A percentile compares a stretch with the other conserved stretches of the same genome.
Evolutionary conservation across 2,113 vertebrate species (phyloP).

Genomic region (Sebastes fasciatus): DNA sequence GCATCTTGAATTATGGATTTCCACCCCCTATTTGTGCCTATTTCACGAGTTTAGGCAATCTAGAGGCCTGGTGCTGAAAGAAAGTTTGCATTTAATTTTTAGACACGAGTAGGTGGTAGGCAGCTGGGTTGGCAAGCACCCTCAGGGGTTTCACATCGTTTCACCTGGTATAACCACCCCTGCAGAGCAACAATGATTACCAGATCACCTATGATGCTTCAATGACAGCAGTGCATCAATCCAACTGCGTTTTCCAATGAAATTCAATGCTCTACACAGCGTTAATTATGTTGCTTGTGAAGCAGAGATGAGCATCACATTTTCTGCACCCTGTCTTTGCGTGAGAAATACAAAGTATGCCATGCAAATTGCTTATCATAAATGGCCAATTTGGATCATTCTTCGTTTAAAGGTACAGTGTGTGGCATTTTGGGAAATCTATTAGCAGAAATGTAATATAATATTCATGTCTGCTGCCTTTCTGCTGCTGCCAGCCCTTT

Average conservation of each 20-base stretch:
- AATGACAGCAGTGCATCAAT: constrained; percentile 35
- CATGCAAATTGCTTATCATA: no score
- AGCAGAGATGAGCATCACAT: neutral
- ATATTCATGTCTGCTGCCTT: no score
- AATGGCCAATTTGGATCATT: no score
- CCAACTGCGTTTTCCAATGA: neutral
- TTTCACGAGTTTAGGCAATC: constrained; percentile 24
- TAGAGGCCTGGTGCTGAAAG: constrained; percentile 18
- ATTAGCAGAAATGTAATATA: no score
- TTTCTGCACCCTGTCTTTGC: no score
- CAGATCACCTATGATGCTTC: constrained; percentile 32
- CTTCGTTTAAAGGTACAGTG: no score
- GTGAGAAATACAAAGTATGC: no score
- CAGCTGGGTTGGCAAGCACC: constrained; percentile 7
- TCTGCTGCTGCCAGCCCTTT: no score
- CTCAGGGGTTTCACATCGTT: constrained; percentile 8
- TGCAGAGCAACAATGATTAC: constrained; percentile 44
- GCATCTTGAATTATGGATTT: constrained; percentile 56
- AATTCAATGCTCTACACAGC: neutral
- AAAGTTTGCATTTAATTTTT: constrained; percentile 48
- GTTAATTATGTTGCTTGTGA: constrained; percentile 1
- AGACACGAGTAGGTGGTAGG: constrained; percentile 11
- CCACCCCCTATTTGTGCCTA: constrained; percentile 12
- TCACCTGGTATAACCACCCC: constrained; percentile 6
- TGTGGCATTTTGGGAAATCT: no score